Base-by-base conservation (phyloP, 2,888 invertebrate genomes). In the Seira sanloemensis region DNA sequence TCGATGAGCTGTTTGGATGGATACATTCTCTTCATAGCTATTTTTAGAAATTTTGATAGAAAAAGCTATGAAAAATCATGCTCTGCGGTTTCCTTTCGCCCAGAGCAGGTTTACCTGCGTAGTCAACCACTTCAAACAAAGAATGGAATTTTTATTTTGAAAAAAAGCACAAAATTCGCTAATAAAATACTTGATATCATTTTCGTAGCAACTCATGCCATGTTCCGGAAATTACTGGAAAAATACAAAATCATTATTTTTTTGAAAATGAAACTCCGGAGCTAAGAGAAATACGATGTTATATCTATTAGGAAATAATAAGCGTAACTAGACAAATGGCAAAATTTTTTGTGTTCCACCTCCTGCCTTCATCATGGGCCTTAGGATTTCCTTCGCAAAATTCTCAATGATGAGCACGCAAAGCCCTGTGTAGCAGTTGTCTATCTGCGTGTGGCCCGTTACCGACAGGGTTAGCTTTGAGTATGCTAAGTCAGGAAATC, bases 401-500 rank as follows among this genome's bases (percentile, higher is more conserved):
- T 58, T 58, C 2, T 58, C 16, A n/a, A 58, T 58, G 5, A 9
- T 58, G n/a, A 58, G 2, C n/a, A 58, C n/a, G 9, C 58, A 4
- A 58, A 58, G n/a, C n/a, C 7, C 58, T 58, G 4, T 12, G n/a
- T 16, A 12, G n/a, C 58, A 18, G n/a, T 16, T 37, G 58, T 12
- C n/a, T 18, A n/a, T n/a, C 18, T 58, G 2, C 2, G 18, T 4
- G 18, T 7, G 9, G n/a, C n/a, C 18, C n/a, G n/a, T n/a, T n/a
- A n/a, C n/a, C n/a, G n/a, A n/a, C n/a, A n/a, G n/a, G n/a, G n/a
- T n/a, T n/a, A n/a, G n/a, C 4, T 21, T 19, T 37, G 7, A 77
- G 2, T 26, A 84, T 84, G 84, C 25, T 84, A 16, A 84, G 84
- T 23, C 25, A 50, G 27, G 65, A 84, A 54, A 84, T 84, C 12